Conservation (phyloP, 1,140 invertebrate species). For the Diabrotica undecimpunctata region DNA sequence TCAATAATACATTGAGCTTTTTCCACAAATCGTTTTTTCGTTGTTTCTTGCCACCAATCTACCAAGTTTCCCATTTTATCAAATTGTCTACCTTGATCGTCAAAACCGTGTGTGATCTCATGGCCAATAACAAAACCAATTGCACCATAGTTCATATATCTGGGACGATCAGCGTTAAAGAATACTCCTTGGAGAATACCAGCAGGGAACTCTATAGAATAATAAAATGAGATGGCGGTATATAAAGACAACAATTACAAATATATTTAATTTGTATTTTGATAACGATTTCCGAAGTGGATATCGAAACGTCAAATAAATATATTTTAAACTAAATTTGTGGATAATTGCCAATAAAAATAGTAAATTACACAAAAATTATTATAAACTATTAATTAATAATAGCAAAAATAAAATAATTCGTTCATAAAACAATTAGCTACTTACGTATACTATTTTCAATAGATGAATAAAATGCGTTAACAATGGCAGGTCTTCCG, state of each 20-base stretch:
- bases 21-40: conserved; percentile 52
- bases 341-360: too few relatives aligned
- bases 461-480: conserved; percentile 64
- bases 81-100: conserved; percentile 86
- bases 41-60: conserved; percentile 57
- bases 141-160: conserved; percentile 71
- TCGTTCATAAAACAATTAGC: too few relatives aligned
- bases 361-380: too few relatives aligned
- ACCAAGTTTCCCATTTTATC: conserved; percentile 79
- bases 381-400: too few relatives aligned
- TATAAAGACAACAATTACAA: neutral
- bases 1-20: conserved; percentile 67
- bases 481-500: conserved; percentile 62
- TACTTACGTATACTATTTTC: conserved; percentile 66
- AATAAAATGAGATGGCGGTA: neutral
- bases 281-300: neutral
- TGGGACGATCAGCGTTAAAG: conserved; percentile 64
- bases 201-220: conserved; percentile 65
- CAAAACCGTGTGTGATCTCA: conserved; percentile 66
- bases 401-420: too few relatives aligned
- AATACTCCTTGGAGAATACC: conserved; percentile 73
- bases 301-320: too few relatives aligned
- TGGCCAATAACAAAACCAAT: conserved; percentile 68
- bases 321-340: too few relatives aligned
- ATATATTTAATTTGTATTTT: neutral